A percentile compares a stretch with the other conserved stretches of the same genome.
phyloP scores from a whole-genome alignment of 2,113 vertebrate species.

The Argyrosomus japonicus region DNA sequence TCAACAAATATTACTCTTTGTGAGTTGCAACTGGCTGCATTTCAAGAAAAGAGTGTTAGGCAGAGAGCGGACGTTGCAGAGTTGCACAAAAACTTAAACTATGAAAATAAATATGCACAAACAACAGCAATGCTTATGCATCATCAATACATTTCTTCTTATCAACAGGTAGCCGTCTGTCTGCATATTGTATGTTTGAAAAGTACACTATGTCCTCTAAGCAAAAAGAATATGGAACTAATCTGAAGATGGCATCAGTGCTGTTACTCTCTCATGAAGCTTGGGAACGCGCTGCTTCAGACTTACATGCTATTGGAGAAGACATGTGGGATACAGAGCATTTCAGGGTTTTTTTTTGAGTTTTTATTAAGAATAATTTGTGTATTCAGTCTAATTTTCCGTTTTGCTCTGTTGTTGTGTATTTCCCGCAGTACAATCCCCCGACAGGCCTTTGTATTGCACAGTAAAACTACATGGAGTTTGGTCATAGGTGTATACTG shows the following conservation, averaged over 20 bases:
- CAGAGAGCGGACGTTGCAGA: background rate
- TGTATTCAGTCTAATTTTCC: slow-evolving; percentile 11
- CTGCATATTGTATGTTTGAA: background rate
- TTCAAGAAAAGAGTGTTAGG: background rate
- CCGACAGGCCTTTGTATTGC: background rate
- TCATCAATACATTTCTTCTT: background rate
- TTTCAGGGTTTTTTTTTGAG: background rate
- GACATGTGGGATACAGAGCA: background rate
- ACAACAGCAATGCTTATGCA: background rate
- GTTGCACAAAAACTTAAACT: background rate
- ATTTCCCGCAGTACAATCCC: background rate
- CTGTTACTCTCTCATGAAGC: background rate
- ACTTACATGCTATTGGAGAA: background rate
- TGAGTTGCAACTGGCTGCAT: background rate
- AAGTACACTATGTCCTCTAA: slow-evolving; percentile 50
- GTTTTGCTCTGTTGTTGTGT: background rate
- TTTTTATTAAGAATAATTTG: background rate
- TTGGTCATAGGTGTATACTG: background rate
- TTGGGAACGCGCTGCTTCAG: background rate
- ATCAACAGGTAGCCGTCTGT: background rate
- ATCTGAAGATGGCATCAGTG: slow-evolving; percentile 36
- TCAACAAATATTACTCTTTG: slow-evolving; percentile 11
- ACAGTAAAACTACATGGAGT: background rate
- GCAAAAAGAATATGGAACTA: slow-evolving; percentile 41
- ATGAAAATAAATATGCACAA: background rate